Evolutionary conservation across 2,888 invertebrate species (phyloP).

Genomic region (Lithophane ornitopus): DNA sequence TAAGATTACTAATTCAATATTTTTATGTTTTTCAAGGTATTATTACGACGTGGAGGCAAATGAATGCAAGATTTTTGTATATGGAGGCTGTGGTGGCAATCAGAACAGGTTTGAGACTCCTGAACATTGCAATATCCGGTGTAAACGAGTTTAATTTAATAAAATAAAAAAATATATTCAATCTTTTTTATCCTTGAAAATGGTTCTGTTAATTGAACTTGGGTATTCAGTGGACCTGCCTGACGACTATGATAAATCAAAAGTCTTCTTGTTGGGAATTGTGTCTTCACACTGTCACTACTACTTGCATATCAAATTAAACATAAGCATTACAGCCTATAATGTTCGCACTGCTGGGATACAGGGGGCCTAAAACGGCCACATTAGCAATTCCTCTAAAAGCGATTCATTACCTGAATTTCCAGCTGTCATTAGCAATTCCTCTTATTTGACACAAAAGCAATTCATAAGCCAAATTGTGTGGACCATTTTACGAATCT

Average conservation of each 20-base stretch:
- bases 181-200: background rate
- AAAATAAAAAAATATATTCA: background rate
- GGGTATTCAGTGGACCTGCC: background rate
- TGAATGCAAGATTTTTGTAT: conserved; percentile 75
- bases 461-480: too few relatives aligned
- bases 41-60: conserved; percentile 76
- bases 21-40: conserved; percentile 61
- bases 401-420: too few relatives aligned
- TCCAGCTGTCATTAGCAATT: too few relatives aligned
- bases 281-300: too few relatives aligned
- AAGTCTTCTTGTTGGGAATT: too few relatives aligned
- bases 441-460: too few relatives aligned
- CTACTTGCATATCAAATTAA: too few relatives aligned
- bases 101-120: conserved; percentile 73
- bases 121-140: conserved; percentile 61
- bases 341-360: too few relatives aligned
- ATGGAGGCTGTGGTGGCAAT: conserved; percentile 83
- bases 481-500: too few relatives aligned
- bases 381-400: too few relatives aligned
- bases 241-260: background rate
- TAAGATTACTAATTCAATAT: background rate
- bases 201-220: background rate
- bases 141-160: conserved; percentile 31
- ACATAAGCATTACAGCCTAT: too few relatives aligned
- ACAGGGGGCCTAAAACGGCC: too few relatives aligned